These are phyloP conservation scores for Cactoblastis cactorum DNA, from an alignment of 2,888 invertebrate species.

Conservation along the genomic window DNA sequence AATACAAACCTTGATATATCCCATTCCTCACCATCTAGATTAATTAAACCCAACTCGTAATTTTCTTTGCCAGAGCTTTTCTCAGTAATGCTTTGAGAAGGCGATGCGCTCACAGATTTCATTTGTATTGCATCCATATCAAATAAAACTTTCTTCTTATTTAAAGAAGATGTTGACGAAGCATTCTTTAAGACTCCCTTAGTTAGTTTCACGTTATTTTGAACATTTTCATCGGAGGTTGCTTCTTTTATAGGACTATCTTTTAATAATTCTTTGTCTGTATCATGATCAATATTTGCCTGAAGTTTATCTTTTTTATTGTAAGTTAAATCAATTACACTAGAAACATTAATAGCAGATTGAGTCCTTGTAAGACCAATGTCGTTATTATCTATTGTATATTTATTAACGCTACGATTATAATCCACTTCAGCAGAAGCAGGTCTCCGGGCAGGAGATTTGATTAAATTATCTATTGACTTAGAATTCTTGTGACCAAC, in stretches of 20 bases:
- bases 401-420: conserved; percentile 34
- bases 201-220: conserved; percentile 46
- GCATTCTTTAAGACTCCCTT: conserved; percentile 81
- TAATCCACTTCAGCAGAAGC: conserved; percentile 43
- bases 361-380: conserved; percentile 37
- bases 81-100: conserved; percentile 69
- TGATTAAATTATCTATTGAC: conserved; percentile 53
- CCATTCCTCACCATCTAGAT: conserved; percentile 74
- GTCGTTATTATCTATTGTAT: conserved; percentile 32
- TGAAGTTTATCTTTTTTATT: conserved; percentile 18
- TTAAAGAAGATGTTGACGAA: conserved; percentile 73
- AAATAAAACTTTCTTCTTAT: conserved; percentile 83
- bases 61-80: conserved; percentile 59
- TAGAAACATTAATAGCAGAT: conserved; percentile 40
- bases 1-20: conserved; percentile 71
- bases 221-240: conserved; percentile 44
- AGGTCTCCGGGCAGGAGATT: conserved; percentile 60
- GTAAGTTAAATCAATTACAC: conserved; percentile 20
- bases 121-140: conserved; percentile 79
- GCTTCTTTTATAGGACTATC: conserved; percentile 39
- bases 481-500: conserved; percentile 40
- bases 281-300: conserved; percentile 35
- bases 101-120: conserved; percentile 74
- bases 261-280: conserved; percentile 46
- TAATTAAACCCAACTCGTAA: conserved; percentile 56